These are phyloP conservation scores for Oscheius sp. DNA, from an alignment of 2,888 invertebrate species.

Conservation along the genomic window DNA sequence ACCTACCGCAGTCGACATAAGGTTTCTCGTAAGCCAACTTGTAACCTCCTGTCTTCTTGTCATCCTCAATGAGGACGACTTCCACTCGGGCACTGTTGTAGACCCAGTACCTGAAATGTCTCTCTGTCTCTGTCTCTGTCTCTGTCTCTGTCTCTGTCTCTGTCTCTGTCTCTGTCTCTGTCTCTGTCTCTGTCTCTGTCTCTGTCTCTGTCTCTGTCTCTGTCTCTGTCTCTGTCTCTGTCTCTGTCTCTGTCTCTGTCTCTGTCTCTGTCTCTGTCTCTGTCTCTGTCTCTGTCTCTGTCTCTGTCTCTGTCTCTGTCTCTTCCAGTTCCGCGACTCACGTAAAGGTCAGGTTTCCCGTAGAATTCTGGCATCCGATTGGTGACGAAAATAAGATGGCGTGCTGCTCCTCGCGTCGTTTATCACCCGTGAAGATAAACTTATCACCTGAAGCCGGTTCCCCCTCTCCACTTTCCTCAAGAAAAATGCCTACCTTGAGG, in stretches of 20 bases:
- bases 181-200: no score
- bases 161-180: no score
- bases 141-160: no score
- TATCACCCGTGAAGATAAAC: slow-evolving; percentile 61
- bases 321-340: slow-evolving; percentile 37
- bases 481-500: slow-evolving; percentile 48
- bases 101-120: slow-evolving; percentile 68
- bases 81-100: slow-evolving; percentile 72
- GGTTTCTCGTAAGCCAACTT: slow-evolving; percentile 65
- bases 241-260: no score
- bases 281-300: no score
- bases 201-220: no score
- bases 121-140: no score
- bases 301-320: no score
- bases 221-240: no score
- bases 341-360: slow-evolving; percentile 72
- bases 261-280: no score
- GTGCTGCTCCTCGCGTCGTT: slow-evolving; percentile 65
- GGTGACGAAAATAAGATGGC: slow-evolving; percentile 69
- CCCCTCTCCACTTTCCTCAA: neutral
- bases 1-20: slow-evolving; percentile 71
- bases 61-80: slow-evolving; percentile 68
- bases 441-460: slow-evolving; percentile 47
- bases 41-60: slow-evolving; percentile 45
- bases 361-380: slow-evolving; percentile 70